Percentiles rank a stretch among this genome's conserved stretches.
These are phyloP conservation scores for Brachymystax lenok DNA, from an alignment of 2,797 vertebrate genomes.

Conservation along the genomic window DNA sequence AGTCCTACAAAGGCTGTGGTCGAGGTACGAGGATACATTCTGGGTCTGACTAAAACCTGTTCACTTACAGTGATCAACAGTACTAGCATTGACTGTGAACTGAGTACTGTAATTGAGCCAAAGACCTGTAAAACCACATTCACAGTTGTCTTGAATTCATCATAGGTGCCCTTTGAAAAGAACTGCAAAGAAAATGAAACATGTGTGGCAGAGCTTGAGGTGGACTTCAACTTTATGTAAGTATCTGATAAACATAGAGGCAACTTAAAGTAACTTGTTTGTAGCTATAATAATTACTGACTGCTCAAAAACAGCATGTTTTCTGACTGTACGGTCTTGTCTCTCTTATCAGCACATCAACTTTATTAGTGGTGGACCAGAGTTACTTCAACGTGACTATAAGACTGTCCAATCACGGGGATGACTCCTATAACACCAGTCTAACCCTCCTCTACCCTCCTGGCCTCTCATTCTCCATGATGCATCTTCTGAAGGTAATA, in stretches of 20 bases:
- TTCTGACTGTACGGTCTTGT: background rate
- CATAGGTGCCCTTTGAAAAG: constrained; percentile 79
- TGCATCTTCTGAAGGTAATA: constrained; percentile 55
- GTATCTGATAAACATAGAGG: constrained; percentile 26
- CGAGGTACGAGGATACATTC: constrained; percentile 53
- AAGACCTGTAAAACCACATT: background rate
- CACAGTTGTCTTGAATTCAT: background rate
- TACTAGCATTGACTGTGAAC: background rate
- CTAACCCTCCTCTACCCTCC: constrained; percentile 65
- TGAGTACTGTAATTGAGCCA: background rate
- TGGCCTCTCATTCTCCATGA: constrained; percentile 72
- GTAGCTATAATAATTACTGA: background rate
- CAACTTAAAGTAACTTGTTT: background rate
- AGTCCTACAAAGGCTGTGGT: constrained; percentile 25
- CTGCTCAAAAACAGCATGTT: background rate
- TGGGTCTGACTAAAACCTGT: background rate
- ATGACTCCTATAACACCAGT: constrained; percentile 78
- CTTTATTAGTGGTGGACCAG: constrained; percentile 63
- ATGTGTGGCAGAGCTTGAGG: constrained; percentile 73
- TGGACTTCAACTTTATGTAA: constrained; percentile 63
- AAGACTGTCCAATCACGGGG: constrained; percentile 62
- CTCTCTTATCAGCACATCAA: constrained; percentile 53
- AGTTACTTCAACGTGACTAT: constrained; percentile 57
- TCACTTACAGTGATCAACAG: background rate
- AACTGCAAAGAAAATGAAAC: constrained; percentile 70